Evolutionary conservation across 2,888 invertebrate genomes (phyloP).

Genomic region (Drosophila mulleri): DNA sequence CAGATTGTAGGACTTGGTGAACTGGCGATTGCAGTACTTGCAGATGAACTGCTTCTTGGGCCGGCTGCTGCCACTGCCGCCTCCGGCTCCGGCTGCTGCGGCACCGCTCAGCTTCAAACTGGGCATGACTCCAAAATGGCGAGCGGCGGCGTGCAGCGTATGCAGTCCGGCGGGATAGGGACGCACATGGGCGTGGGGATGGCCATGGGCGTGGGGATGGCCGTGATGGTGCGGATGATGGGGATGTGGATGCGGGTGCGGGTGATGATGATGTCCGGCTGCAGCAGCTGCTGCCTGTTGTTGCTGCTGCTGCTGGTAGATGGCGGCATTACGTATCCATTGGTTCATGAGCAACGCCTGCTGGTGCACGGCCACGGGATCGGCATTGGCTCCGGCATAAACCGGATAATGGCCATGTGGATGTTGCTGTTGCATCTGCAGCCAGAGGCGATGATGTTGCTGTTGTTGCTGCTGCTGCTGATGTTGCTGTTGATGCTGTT

Average conservation of each 20-base stretch:
- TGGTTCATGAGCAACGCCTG: constrained; percentile 89
- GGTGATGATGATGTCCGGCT: constrained; percentile 75
- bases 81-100: constrained; percentile 70
- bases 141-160: constrained; percentile 85
- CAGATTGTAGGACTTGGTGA: constrained; percentile 99
- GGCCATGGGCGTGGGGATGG: constrained; percentile 61
- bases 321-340: constrained; percentile 90
- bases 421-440: constrained; percentile 68
- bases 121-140: constrained; percentile 86
- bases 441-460: constrained; percentile 56
- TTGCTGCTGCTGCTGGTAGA: constrained; percentile 86
- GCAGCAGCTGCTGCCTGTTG: constrained; percentile 76
- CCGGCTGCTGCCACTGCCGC: constrained; percentile 86
- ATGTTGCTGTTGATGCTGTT: constrained; percentile 64
- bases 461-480: constrained; percentile 75
- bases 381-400: constrained; percentile 82
- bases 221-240: constrained; percentile 85
- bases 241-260: constrained; percentile 82
- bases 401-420: constrained; percentile 78
- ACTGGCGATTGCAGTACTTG: constrained; percentile 98
- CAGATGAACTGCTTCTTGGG: constrained; percentile 97
- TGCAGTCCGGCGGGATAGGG: constrained; percentile 81
- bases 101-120: constrained; percentile 86
- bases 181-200: constrained; percentile 69
- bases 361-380: constrained; percentile 86